Evolutionary conservation across 1,140 invertebrate species (phyloP).

Genomic region (Drosophila gunungcola): DNA sequence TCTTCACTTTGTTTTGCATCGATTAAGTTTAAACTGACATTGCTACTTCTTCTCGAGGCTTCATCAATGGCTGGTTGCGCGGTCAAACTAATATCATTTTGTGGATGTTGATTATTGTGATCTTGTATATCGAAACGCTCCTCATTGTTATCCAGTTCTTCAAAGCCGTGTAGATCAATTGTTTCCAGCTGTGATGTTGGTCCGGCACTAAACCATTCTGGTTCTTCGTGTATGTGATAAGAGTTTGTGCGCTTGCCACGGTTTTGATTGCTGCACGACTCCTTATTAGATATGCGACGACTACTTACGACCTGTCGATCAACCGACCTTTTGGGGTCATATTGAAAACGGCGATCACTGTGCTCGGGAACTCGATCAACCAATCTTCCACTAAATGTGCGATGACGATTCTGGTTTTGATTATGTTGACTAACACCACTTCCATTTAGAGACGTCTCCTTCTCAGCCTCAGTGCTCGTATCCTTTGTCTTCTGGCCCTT

Average conservation of each 20-base stretch:
- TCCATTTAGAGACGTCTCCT: conserved; percentile 42
- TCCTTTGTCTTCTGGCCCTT: conserved; percentile 77
- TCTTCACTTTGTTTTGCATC: conserved; percentile 10
- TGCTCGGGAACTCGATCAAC: conserved; percentile 23
- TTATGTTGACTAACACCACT: conserved; percentile 4
- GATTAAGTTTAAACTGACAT: conserved; percentile 34
- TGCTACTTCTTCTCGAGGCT: conserved; percentile 38
- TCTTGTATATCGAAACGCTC: conserved; percentile 52
- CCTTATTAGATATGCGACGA: conserved; percentile 56
- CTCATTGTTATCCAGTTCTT: conserved; percentile 87
- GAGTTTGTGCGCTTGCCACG: conserved; percentile 80
- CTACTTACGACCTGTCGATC: conserved; percentile 17
- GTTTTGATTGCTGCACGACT: conserved; percentile 21
- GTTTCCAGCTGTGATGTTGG: conserved; percentile 95
- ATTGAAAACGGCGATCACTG: conserved; percentile 34
- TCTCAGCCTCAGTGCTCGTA: conserved; percentile 41
- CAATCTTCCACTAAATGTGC: conserved; percentile 36
- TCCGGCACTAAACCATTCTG: conserved; percentile 93
- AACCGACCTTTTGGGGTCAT: conserved; percentile 31
- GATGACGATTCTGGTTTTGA: conserved; percentile 32
- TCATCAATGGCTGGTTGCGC: neutral
- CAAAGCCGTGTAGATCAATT: conserved; percentile 97
- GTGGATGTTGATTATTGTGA: conserved; percentile 15
- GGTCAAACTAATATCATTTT: conserved; percentile 80
- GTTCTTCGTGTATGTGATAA: conserved; percentile 87